A percentile compares a stretch with the other conserved stretches of the same genome.
Evolutionary conservation across 2,113 vertebrate genomes (phyloP).

Genomic region (Dicrurus megarhynchus): DNA sequence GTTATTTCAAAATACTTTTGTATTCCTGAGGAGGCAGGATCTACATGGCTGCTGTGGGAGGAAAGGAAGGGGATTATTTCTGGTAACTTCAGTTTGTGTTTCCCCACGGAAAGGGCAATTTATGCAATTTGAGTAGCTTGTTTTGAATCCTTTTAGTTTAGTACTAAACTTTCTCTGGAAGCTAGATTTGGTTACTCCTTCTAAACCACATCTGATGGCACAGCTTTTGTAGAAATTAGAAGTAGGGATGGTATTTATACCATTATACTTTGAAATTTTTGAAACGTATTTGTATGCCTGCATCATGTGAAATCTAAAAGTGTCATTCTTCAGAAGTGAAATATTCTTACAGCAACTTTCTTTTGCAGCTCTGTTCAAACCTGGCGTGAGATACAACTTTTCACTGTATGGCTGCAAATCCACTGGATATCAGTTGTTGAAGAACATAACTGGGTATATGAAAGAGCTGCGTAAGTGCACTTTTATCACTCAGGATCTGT

Average conservation of each 20-base stretch:
- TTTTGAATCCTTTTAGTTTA: conserved; percentile 11
- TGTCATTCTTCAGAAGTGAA: background rate
- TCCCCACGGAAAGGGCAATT: conserved; percentile 9
- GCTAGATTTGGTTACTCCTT: background rate
- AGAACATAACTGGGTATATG: conserved; percentile 68
- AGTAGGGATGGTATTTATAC: background rate
- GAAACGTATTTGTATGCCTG: background rate
- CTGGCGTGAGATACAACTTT: conserved; percentile 71
- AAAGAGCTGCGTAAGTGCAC: conserved; percentile 76
- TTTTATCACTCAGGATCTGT: background rate
- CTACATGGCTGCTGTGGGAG: background rate
- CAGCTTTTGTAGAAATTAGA: background rate
- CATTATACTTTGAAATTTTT: background rate
- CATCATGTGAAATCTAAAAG: background rate
- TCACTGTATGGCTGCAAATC: conserved; percentile 75
- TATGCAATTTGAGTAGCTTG: conserved; percentile 15
- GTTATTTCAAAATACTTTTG: background rate
- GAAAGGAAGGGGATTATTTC: background rate
- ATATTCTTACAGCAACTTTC: background rate
- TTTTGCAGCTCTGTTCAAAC: conserved; percentile 68
- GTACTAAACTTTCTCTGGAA: background rate
- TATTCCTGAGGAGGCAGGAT: background rate
- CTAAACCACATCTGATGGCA: background rate
- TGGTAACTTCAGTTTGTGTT: conserved; percentile 42
- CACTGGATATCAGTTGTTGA: conserved; percentile 72